Evolutionary conservation across 2,888 invertebrate genomes (phyloP).

Genomic region (Zootermopsis nevadensis): DNA sequence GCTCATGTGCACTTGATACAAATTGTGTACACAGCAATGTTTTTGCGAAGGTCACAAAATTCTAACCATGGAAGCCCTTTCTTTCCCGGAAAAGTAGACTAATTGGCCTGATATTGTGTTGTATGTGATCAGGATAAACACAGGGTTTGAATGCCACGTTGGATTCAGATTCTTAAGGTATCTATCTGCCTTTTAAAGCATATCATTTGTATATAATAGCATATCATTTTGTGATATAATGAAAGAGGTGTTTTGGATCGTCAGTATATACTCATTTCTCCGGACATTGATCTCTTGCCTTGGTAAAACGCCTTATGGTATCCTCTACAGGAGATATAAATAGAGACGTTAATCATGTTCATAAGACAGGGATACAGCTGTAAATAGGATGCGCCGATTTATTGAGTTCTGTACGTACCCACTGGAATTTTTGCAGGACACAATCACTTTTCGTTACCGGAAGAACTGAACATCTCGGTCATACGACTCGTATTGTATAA

Average conservation of each 20-base stretch:
- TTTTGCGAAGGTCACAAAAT: background rate
- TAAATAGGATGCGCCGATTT: background rate
- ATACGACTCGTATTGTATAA: background rate
- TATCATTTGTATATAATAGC: conserved; percentile 28
- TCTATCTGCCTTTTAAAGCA: conserved; percentile 16
- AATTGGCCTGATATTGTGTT: background rate
- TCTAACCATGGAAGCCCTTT: background rate
- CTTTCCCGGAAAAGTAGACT: background rate
- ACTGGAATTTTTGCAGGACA: background rate
- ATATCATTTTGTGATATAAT: conserved; percentile 37
- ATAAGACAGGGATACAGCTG: background rate
- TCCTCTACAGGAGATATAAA: background rate
- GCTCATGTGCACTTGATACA: background rate
- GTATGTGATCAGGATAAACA: conserved; percentile 7
- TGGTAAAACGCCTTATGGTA: background rate
- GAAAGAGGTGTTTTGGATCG: conserved; percentile 15
- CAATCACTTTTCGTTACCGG: background rate
- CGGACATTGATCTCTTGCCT: conserved; percentile 16
- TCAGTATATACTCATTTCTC: conserved; percentile 2
- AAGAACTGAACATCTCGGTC: background rate
- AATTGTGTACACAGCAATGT: too few species aligned
- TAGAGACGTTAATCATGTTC: conserved; percentile 14
- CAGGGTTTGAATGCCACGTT: conserved; percentile 14
- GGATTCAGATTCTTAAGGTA: conserved; percentile 11
- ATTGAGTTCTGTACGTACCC: background rate